A percentile compares a stretch with the other conserved stretches of the same genome.
Conservation (phyloP, 2,888 invertebrate species). For the Diarsia rubi region DNA sequence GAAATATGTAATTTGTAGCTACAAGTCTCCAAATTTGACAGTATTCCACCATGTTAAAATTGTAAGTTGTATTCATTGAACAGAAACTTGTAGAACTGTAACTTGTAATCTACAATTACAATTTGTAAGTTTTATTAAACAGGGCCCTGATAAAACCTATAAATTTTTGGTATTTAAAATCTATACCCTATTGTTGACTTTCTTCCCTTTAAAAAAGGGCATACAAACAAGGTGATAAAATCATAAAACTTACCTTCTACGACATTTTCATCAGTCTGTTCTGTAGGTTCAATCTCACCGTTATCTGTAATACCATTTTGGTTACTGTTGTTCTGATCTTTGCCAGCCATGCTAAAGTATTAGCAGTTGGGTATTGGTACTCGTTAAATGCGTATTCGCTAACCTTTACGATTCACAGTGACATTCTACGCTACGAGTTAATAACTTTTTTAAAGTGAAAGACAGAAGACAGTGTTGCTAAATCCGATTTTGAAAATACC, state of each 20-base stretch:
- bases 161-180: not conserved
- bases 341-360: conserved; percentile 64
- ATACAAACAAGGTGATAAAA: not conserved
- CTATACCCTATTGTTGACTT: not conserved
- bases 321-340: conserved; percentile 62
- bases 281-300: conserved; percentile 58
- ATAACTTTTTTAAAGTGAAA: not conserved
- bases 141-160: not conserved
- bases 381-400: conserved; percentile 2
- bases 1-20: too few species aligned
- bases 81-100: too few species aligned
- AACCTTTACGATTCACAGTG: not conserved
- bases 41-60: too few species aligned
- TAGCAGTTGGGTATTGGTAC: not conserved
- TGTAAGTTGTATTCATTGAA: too few species aligned
- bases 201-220: not conserved
- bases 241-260: conserved; percentile 57
- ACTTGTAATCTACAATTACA: too few species aligned
- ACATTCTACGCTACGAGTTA: not conserved
- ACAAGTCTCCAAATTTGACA: too few species aligned
- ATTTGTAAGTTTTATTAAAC: too few species aligned
- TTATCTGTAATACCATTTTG: conserved; percentile 60
- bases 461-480: not conserved
- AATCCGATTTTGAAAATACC: not conserved
- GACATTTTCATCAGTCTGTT: conserved; percentile 56